These are phyloP conservation scores for Intellagama lesueurii DNA, from an alignment of 2,797 vertebrate species.

Conservation along the genomic window DNA sequence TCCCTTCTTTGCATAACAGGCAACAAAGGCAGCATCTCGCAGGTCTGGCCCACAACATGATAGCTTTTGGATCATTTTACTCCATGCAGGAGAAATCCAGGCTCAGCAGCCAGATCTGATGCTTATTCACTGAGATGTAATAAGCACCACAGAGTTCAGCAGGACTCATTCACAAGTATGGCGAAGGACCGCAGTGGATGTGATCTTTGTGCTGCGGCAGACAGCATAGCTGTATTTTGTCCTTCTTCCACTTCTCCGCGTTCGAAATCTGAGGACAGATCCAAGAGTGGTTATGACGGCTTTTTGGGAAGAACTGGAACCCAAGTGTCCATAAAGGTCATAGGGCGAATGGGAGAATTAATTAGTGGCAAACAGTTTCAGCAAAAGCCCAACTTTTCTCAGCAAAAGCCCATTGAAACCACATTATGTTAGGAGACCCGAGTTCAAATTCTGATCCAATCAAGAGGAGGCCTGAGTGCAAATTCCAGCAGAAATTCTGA, in stretches of 20 bases:
- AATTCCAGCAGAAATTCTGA: background rate
- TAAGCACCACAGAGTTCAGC: background rate
- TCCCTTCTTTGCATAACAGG: conserved; percentile 79
- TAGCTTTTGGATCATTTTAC: conserved; percentile 86
- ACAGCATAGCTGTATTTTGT: conserved; percentile 58
- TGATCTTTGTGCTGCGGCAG: conserved; percentile 64
- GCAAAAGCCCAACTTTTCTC: background rate
- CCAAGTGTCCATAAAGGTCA: conserved; percentile 26
- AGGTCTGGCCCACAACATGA: conserved; percentile 80
- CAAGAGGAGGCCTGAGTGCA: too few relatives aligned
- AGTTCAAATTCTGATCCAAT: background rate
- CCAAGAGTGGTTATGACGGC: conserved; percentile 50
- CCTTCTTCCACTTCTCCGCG: conserved; percentile 64
- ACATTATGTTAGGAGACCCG: too few relatives aligned
- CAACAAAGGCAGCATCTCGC: conserved; percentile 86
- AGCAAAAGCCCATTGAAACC: background rate
- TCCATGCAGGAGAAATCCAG: conserved; percentile 66
- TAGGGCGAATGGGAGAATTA: background rate
- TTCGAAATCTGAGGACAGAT: conserved; percentile 66
- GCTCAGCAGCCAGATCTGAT: background rate
- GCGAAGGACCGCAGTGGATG: conserved; percentile 70
- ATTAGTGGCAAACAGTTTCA: background rate
- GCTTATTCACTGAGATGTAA: background rate
- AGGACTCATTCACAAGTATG: conserved; percentile 39
- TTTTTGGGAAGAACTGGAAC: conserved; percentile 16